Base-by-base conservation (phyloP, 1,140 invertebrate species). In the Calosoma granatense region DNA sequence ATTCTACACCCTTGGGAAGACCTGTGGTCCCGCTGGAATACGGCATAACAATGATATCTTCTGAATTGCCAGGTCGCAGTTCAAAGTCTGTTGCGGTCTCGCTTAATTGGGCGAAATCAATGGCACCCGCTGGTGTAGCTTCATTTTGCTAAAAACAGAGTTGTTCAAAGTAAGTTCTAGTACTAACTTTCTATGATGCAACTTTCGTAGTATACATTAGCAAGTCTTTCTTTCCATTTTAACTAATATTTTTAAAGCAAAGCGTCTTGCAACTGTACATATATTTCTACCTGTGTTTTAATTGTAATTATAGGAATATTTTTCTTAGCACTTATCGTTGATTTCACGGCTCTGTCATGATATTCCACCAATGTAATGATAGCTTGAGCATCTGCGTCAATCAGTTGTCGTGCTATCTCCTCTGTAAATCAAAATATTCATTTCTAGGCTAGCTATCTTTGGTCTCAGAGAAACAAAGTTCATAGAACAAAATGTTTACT, bases 1-100 rank as follows among this genome's bases (percentile, higher is more conserved):
- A 66, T 73, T 90, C 81, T 0, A 94, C 91, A 21, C 88, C 91
- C 79, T 95, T 95, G 9, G 93, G 91, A 51, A 88, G 66, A 14
- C 93, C 91, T 20, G 90, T 94, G 2, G 92, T 94, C n/a, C 92
- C 92, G 68, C 90, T 93, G 0, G 90, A 86, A 70, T 80, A 86
- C 15, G 80, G 79, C 55, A 86, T 61, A 54, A 84, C 64, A 11
- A 76, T 70, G 6, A 79, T 67, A 64, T 83, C 80, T 20, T 78
- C 65, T 17, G 63, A 17, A 51, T 62, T 65, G 21, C 68, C 43
- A 22, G 56, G 56, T 66, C 47, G 67, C 56, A 82, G 75, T 1
- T 74, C 63, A 64, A 66, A 59, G 53, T 71, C 64, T 26, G 67
- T 61, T 36, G 54, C 56, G 0, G 65, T 67, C 56, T 79, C 72